phyloP scores from a whole-genome alignment of 2,888 invertebrate species.

The Tipula helvola region DNA sequence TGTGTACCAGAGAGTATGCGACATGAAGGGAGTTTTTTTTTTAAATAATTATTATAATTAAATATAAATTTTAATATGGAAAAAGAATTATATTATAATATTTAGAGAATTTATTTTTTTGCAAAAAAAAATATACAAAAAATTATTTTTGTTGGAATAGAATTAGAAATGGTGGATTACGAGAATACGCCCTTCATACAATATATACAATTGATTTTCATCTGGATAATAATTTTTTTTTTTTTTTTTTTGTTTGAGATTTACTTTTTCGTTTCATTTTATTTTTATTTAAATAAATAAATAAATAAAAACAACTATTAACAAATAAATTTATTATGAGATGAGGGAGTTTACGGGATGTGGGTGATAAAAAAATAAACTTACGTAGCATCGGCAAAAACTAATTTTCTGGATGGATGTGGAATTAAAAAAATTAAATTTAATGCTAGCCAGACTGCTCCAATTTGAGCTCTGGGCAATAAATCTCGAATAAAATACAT shows the following conservation, averaged over 20 bases:
- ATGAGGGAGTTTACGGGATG: background rate
- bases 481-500: conserved; percentile 19
- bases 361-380: conserved; percentile 19
- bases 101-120: background rate
- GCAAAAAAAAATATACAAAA: background rate
- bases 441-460: conserved; percentile 35
- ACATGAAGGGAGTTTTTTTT: background rate
- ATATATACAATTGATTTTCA: conserved; percentile 9
- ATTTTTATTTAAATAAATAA: conserved; percentile 6
- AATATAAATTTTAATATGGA: background rate
- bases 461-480: conserved; percentile 29
- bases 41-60: background rate
- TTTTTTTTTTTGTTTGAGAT: background rate
- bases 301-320: background rate
- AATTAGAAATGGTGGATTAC: conserved; percentile 11
- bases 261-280: background rate
- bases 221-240: background rate
- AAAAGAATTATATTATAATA: no score
- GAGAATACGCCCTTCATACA: conserved; percentile 10
- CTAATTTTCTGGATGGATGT: conserved; percentile 30
- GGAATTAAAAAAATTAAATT: conserved; percentile 34
- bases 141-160: background rate
- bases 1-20: background rate
- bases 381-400: conserved; percentile 36
- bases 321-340: background rate